Percentiles rank a stretch among this genome's conserved stretches.
Evolutionary conservation across 2,888 invertebrate species (phyloP).

Genomic region (Tanytarsus gracilentus): DNA sequence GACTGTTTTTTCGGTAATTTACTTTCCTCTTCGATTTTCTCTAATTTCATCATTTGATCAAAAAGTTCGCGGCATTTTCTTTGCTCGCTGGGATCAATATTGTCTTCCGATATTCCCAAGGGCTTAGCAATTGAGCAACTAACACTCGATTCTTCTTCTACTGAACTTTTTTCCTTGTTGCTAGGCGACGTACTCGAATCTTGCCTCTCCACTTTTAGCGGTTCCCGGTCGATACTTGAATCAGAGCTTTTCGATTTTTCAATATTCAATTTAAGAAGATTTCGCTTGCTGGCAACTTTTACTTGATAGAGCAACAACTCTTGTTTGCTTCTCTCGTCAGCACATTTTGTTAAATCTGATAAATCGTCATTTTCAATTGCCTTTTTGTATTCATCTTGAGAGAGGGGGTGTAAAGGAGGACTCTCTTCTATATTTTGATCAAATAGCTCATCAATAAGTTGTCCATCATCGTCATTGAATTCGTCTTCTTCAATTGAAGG

Average conservation of each 20-base stretch:
- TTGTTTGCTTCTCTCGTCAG: slow-evolving; percentile 24
- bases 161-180: slow-evolving; percentile 53
- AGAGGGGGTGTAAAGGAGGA: slow-evolving; percentile 56
- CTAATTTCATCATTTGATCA: slow-evolving; percentile 50
- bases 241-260: slow-evolving; percentile 72
- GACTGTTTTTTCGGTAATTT: slow-evolving; percentile 35
- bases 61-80: slow-evolving; percentile 48
- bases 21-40: slow-evolving; percentile 48
- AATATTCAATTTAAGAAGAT: slow-evolving; percentile 56
- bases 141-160: slow-evolving; percentile 63
- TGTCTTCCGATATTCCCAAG: slow-evolving; percentile 66
- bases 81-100: slow-evolving; percentile 55
- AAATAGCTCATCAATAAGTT: slow-evolving; percentile 37
- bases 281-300: slow-evolving; percentile 47
- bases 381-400: slow-evolving; percentile 37
- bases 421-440: slow-evolving; percentile 56
- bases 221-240: slow-evolving; percentile 63
- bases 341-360: slow-evolving; percentile 36
- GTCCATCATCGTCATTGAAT: slow-evolving; percentile 40
- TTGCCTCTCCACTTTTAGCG: slow-evolving; percentile 44
- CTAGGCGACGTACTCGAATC: slow-evolving; percentile 46
- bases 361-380: slow-evolving; percentile 38
- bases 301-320: slow-evolving; percentile 20
- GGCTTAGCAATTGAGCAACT: slow-evolving; percentile 73
- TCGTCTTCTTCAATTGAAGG: slow-evolving; percentile 40